Conservation (phyloP, 1,140 invertebrate genomes). For the Leptestheria dahalacensis region DNA sequence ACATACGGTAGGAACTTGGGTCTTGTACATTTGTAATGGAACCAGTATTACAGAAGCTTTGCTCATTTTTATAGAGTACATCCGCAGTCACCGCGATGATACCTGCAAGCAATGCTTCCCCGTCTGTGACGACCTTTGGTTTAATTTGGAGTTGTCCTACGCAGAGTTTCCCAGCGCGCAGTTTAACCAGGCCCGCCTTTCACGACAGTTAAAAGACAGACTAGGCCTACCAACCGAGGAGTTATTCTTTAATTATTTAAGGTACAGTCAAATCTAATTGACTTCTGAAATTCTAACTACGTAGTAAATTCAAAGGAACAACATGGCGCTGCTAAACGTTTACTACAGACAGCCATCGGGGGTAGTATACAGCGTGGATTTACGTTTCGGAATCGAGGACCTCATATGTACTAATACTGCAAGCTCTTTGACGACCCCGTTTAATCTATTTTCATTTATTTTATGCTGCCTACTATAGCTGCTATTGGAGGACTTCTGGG, state of each 20-base stretch:
- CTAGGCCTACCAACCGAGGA: background rate
- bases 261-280: no score
- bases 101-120: background rate
- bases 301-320: background rate
- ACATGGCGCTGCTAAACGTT: background rate
- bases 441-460: no score
- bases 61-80: background rate
- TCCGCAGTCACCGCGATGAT: background rate
- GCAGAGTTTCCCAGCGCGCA: background rate
- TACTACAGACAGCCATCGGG: background rate
- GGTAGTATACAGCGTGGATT: background rate
- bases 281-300: no score
- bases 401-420: no score
- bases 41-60: background rate
- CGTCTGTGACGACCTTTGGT: background rate
- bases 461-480: background rate
- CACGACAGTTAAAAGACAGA: background rate
- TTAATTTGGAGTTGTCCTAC: background rate
- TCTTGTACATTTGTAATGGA: background rate
- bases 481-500: conserved; percentile 1
- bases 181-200: background rate
- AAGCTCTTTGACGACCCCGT: no score
- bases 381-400: background rate
- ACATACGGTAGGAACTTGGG: background rate
- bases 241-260: background rate